Evolutionary conservation across 2,797 vertebrate species (phyloP).

Genomic region (Anguilla obscura): DNA sequence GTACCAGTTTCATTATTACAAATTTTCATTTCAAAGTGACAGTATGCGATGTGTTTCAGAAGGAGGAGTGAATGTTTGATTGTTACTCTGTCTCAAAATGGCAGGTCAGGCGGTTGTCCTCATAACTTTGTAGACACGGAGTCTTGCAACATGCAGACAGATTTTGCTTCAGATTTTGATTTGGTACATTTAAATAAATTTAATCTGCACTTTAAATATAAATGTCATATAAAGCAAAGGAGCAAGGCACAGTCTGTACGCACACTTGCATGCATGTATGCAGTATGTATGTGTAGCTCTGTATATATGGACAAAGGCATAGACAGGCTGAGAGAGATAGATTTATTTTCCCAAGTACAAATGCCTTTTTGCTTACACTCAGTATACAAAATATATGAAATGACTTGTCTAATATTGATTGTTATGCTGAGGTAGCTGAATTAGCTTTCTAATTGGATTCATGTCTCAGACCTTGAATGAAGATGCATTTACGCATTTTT

Average conservation of each 20-base stretch:
- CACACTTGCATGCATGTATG: too few species aligned
- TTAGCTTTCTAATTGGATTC: not conserved
- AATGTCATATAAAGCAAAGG: not conserved
- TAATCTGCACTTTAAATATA: not conserved
- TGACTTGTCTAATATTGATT: not conserved
- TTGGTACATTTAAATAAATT: not conserved
- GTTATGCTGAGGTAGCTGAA: not conserved
- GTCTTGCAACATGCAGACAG: not conserved
- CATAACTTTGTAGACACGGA: not conserved
- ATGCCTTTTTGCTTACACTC: not conserved
- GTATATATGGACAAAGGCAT: not conserved
- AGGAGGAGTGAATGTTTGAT: not conserved
- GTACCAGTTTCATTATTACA: not conserved
- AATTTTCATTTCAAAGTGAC: not conserved
- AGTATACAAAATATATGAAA: not conserved
- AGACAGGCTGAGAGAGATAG: not conserved
- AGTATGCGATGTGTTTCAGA: not conserved
- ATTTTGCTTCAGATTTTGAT: not conserved
- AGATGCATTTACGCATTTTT: slow-evolving; percentile 37
- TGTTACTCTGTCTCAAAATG: not conserved
- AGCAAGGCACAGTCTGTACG: not conserved
- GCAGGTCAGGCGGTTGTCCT: not conserved
- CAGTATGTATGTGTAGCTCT: not conserved
- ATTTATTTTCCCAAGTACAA: not conserved
- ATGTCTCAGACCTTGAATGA: not conserved